A percentile compares a stretch with the other conserved stretches of the same genome.
Evolutionary conservation across 1,140 invertebrate genomes (phyloP).

Genomic region (Diorhabda elongata): DNA sequence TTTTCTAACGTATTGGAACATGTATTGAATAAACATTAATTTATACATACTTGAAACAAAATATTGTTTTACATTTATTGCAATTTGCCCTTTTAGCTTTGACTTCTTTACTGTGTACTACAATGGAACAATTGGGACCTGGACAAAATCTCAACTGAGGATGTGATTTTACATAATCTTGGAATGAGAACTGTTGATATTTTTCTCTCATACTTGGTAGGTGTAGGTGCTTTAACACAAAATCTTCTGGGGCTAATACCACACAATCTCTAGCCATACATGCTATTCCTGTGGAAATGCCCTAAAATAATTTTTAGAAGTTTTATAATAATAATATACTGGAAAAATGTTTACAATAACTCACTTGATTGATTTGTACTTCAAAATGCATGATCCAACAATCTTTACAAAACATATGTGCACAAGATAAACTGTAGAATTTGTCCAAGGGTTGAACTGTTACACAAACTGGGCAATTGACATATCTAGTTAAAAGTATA

Average conservation of each 20-base stretch:
- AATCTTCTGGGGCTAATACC: slow-evolving; percentile 90
- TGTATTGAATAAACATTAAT: too few relatives aligned
- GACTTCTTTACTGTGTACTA: slow-evolving; percentile 71
- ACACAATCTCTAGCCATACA: slow-evolving; percentile 96
- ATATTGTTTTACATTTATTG: slow-evolving; percentile 70
- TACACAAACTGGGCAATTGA: slow-evolving; percentile 57
- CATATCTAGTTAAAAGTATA: slow-evolving; percentile 42
- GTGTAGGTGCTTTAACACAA: slow-evolving; percentile 78
- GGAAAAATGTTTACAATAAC: slow-evolving; percentile 34
- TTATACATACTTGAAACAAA: slow-evolving; percentile 62
- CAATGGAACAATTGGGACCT: slow-evolving; percentile 90
- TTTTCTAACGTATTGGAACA: too few relatives aligned
- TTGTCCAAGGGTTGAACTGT: slow-evolving; percentile 57
- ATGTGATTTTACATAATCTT: slow-evolving; percentile 93
- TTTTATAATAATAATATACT: slow-evolving; percentile 1
- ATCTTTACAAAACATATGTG: slow-evolving; percentile 89
- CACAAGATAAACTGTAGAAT: slow-evolving; percentile 79
- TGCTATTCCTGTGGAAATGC: slow-evolving; percentile 76
- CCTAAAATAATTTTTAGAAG: slow-evolving; percentile 39
- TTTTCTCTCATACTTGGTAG: slow-evolving; percentile 79
- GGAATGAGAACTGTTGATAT: slow-evolving; percentile 93
- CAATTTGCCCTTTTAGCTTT: slow-evolving; percentile 79
- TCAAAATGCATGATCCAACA: slow-evolving; percentile 96
- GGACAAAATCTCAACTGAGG: slow-evolving; percentile 91
- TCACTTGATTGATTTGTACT: slow-evolving; percentile 89